phyloP scores from a whole-genome alignment of 1,140 invertebrate species.

The Aphidius ervi region DNA sequence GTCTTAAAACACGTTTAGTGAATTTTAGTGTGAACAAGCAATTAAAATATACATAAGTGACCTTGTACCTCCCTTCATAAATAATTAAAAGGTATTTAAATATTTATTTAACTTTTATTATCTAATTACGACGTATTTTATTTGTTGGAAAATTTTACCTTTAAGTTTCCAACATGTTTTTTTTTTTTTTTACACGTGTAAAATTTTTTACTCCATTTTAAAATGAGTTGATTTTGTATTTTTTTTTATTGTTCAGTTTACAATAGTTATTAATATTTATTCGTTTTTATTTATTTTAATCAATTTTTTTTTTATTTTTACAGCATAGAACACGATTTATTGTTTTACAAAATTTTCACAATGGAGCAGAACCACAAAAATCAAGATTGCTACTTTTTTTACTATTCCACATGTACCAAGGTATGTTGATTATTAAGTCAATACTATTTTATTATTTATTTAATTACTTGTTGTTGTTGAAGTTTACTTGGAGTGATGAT shows the following conservation, averaged over 20 bases:
- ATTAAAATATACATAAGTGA: no score
- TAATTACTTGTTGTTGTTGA: neutral
- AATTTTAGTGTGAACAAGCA: no score
- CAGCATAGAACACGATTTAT: conserved; percentile 52
- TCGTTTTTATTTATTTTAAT: conserved; percentile 10
- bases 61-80: no score
- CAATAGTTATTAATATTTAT: neutral
- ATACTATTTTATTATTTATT: conserved; percentile 16
- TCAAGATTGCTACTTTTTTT: conserved; percentile 81
- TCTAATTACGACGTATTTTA: no score
- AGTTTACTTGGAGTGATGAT: no score
- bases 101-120: no score
- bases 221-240: neutral
- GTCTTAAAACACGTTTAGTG: no score
- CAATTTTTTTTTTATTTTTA: conserved; percentile 27
- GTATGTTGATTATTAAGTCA: conserved; percentile 40
- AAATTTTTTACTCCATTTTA: no score
- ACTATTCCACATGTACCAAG: conserved; percentile 77
- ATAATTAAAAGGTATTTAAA: no score
- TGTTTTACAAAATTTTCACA: conserved; percentile 46
- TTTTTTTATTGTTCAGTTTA: conserved; percentile 5
- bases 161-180: no score
- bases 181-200: no score
- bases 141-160: no score
- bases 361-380: conserved; percentile 57